Evolutionary conservation across 2,888 invertebrate species (phyloP).

Genomic region (Philereme transversata): DNA sequence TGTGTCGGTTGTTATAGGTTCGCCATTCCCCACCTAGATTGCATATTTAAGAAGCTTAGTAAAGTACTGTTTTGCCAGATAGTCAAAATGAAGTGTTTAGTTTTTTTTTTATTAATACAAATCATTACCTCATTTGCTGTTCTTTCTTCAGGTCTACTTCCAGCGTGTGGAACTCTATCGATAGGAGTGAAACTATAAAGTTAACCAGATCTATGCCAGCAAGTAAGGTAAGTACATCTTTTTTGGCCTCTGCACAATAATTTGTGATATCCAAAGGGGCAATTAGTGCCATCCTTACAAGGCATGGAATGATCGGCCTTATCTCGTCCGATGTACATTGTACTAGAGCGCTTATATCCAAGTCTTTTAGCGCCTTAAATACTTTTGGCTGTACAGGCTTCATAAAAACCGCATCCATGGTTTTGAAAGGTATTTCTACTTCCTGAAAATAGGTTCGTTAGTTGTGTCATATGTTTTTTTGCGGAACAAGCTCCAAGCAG

Average conservation of each 20-base stretch:
- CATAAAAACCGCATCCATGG: conserved; percentile 69
- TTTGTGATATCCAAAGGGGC: conserved; percentile 94
- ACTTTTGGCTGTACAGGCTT: conserved; percentile 87
- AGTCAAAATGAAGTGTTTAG: too few species aligned
- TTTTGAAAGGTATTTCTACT: conserved; percentile 10
- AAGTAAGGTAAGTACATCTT: conserved; percentile 93
- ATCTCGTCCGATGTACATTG: conserved; percentile 91
- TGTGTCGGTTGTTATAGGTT: too few species aligned
- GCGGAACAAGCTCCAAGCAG: too few species aligned
- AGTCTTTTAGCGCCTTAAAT: conserved; percentile 91
- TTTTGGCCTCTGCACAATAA: conserved; percentile 92
- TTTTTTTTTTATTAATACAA: not conserved
- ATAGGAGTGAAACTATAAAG: conserved; percentile 95
- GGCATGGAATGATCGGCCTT: conserved; percentile 94
- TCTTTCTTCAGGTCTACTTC: conserved; percentile 97
- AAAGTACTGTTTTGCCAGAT: too few species aligned
- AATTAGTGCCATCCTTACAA: conserved; percentile 95
- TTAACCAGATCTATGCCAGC: conserved; percentile 97
- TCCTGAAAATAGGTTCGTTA: conserved; percentile 18
- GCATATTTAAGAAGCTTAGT: too few species aligned
- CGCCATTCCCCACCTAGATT: too few species aligned
- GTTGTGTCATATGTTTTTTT: too few species aligned
- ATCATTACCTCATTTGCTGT: conserved; percentile 89
- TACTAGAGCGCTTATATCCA: conserved; percentile 90
- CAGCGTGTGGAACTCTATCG: conserved; percentile 96